A percentile compares a stretch with the other conserved stretches of the same genome.
Evolutionary conservation across 1,140 invertebrate genomes (phyloP).

Genomic region (Drosophila neocordata): DNA sequence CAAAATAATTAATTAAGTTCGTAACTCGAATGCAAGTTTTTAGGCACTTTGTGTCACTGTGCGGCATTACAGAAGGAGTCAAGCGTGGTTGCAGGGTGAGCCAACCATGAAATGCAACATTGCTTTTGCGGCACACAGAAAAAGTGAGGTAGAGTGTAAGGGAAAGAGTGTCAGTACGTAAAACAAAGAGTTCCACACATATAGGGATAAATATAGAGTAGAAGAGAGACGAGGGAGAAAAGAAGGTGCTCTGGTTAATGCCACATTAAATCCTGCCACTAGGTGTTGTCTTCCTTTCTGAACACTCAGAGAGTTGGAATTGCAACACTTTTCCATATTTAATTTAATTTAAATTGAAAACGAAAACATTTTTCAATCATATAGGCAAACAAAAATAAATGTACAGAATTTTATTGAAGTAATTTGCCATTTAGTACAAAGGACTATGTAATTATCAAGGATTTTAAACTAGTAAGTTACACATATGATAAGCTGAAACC

Average conservation of each 20-base stretch:
- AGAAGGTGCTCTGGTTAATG: slow-evolving; percentile 19
- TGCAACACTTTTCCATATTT: slow-evolving; percentile 29
- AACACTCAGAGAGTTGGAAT: background rate
- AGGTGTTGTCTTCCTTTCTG: slow-evolving; percentile 35
- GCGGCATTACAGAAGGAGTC: slow-evolving; percentile 20
- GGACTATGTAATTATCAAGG: slow-evolving; percentile 1
- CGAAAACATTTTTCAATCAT: slow-evolving; percentile 30
- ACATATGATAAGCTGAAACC: background rate
- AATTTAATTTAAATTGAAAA: slow-evolving; percentile 39
- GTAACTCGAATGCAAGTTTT: no score
- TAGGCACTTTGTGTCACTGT: no score
- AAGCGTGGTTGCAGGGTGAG: slow-evolving; percentile 53
- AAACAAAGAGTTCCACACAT: background rate
- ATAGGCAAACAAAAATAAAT: slow-evolving; percentile 22
- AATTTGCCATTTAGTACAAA: slow-evolving; percentile 18
- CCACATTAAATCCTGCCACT: slow-evolving; percentile 15
- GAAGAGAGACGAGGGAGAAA: slow-evolving; percentile 7
- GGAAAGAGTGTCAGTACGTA: background rate
- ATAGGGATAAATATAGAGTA: slow-evolving; percentile 11
- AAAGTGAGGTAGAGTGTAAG: slow-evolving; percentile 10
- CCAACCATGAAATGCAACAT: slow-evolving; percentile 61
- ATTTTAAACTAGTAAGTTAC: background rate
- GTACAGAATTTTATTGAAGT: slow-evolving; percentile 43
- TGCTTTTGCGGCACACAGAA: slow-evolving; percentile 30
- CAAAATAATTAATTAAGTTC: no score